phyloP scores from a whole-genome alignment of 64 coral and sea anemone species.

The Catalaphyllia jardinei region DNA sequence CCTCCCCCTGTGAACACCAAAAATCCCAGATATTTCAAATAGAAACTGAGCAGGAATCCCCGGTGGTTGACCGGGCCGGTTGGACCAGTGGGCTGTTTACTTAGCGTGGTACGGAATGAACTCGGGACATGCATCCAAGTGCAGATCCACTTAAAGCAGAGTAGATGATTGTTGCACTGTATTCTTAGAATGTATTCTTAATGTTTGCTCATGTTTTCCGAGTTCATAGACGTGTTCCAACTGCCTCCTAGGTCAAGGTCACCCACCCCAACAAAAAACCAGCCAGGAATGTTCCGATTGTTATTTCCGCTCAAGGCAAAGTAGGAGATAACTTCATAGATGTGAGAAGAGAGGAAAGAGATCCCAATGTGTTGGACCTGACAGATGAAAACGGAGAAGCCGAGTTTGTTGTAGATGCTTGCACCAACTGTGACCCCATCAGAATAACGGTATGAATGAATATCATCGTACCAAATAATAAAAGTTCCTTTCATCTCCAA shows the following conservation, averaged over 20 bases:
- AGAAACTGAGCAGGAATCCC: too few relatives aligned
- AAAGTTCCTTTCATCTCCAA: too few relatives aligned
- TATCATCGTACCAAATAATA: neutral
- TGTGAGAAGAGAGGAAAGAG: neutral
- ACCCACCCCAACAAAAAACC: conserved; percentile 67
- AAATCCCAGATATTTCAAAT: too few relatives aligned
- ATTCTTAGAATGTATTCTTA: neutral
- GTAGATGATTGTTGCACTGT: neutral
- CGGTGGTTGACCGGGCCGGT: too few relatives aligned
- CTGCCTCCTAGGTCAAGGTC: conserved; percentile 52
- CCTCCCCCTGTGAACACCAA: too few relatives aligned
- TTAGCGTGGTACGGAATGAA: too few relatives aligned
- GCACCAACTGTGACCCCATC: conserved; percentile 9
- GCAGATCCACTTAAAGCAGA: neutral
- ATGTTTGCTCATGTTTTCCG: neutral
- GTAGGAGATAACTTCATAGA: neutral
- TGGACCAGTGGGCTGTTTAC: too few relatives aligned
- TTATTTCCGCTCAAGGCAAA: conserved; percentile 53
- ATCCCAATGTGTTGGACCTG: neutral
- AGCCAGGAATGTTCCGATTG: conserved; percentile 49
- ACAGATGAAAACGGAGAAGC: conserved; percentile 44
- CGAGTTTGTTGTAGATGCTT: conserved; percentile 73
- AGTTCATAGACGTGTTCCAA: neutral
- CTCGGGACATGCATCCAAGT: too few relatives aligned
- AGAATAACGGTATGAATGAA: neutral